Base-by-base conservation (phyloP, 1,140 invertebrate genomes). In the Zaprionus camerounensis region DNA sequence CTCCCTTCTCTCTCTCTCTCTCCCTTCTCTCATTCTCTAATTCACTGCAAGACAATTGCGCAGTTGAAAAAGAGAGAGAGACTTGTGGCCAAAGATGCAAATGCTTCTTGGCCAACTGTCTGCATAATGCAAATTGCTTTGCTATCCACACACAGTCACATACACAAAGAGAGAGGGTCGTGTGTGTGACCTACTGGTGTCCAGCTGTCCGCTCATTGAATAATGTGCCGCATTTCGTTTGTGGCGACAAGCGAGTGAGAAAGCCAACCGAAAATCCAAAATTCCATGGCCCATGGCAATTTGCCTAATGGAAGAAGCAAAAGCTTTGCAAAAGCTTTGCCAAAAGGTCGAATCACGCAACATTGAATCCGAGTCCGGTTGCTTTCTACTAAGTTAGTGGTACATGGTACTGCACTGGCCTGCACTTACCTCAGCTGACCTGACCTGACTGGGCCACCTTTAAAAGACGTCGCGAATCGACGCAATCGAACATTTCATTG, bases 301-400 rank as follows among this genome's bases (percentile, higher is more conserved):
- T 90, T 87, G 74, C 74, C 76, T 87, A 87, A 87, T 87, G 84
- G 81, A 84, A 88, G 20, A 20, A 20, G 31, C 24, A 17, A 17
- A 44, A n/a, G 15, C 28, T 62, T 57, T 67, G 17, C 20, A 17
- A 17, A 44, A n/a, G 15, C 28, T 62, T 57, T 67, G 17, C 20
- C 53, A 51, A 62, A 63, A 67, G 63, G 63, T 76, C 64, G 13
- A 61, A 63, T 46, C 67, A 83, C 80, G 81, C 72, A 86, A 84
- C 75, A 84, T 80, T 31, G 58, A 38, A 65, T 56, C 57, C 17
- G 20, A 13, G 41, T 49, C 26, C 17, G n/a, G 59, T 17, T 31
- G 34, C 38, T 72, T 49, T 72, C 46, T 87, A 87, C 46, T 87
- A 87, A 82, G 83, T 82, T 68, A 85, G 34, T 85, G 61, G 79